phyloP scores from a whole-genome alignment of 2,113 vertebrate species.

The Nerophis lumbriciformis region DNA sequence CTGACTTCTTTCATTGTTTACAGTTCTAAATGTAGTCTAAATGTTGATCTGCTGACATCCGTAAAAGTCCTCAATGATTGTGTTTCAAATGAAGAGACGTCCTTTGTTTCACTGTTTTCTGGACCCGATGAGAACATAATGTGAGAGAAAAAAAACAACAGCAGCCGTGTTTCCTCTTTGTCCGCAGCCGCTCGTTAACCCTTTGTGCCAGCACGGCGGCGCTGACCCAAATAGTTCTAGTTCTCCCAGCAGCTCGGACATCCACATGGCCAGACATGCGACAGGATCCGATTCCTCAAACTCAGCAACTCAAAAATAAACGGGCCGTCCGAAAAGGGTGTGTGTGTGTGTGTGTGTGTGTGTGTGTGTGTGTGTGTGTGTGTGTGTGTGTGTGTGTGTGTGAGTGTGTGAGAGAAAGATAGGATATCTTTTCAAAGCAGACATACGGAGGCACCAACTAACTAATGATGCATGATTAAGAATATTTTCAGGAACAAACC shows the following conservation, averaged over 20 bases:
- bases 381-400: neutral
- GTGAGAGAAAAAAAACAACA: too few species aligned
- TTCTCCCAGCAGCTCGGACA: neutral
- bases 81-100: too few species aligned
- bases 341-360: conserved; percentile 5
- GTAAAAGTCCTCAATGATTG: too few species aligned
- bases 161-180: too few species aligned
- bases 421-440: conserved; percentile 53
- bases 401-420: conserved; percentile 22
- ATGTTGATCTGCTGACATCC: too few species aligned
- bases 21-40: too few species aligned
- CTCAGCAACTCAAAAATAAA: conserved; percentile 73
- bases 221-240: conserved; percentile 41
- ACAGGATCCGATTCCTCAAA: conserved; percentile 60
- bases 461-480: too few species aligned
- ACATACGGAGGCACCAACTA: conserved; percentile 18
- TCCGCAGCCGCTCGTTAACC: neutral
- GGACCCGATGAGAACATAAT: too few species aligned
- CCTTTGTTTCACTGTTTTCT: too few species aligned
- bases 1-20: too few species aligned
- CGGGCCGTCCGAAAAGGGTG: conserved; percentile 35
- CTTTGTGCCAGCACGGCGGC: conserved; percentile 3
- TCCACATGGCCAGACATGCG: conserved; percentile 21
- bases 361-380: neutral
- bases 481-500: too few species aligned